Base-by-base conservation (phyloP, 2,113 vertebrate genomes). In the Laticauda colubrina region DNA sequence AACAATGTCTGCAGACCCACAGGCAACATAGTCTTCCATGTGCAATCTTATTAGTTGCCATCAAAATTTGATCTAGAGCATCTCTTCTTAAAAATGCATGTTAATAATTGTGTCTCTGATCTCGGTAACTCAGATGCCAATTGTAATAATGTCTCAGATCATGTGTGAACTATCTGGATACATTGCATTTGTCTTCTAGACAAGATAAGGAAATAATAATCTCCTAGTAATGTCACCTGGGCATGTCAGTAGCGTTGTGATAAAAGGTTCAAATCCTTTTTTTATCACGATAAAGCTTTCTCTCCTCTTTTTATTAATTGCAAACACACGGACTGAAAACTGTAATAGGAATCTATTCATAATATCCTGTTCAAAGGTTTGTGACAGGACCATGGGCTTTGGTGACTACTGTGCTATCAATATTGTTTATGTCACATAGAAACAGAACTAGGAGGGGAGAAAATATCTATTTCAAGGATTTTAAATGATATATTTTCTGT, bases 261-360 rank as follows among this genome's bases (percentile, higher is more conserved):
- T 89, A 85, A 94, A 95, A 93, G 90, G 93, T 93, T 95, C 55
- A 89, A 86, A 94, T 93, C 24, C 89, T 34, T 34, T 75, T 51
- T 69, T 34, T 34, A 69, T 45, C 90, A 75, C 94, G 90, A 81
- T 88, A 92, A 59, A 93, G 81, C 29, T 59, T 91, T 0, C 85
- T 59, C 81, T 0, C 0, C 54, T 0, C 24, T 57, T 89, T 88
- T 95, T 24, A 59, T 0, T 2, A 29, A n/a, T 53, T 91, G 34
- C 5, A 6, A 14, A 55, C 21, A 48, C n/a, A 23, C 18, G 11
- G 18, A 34, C 21, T 45, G 10, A 5, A 20, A n/a, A 48, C 48
- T 5, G 26, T 75, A 45, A 34, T 34, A 51, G 10, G 21, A 85
- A 85, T 91, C 24, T 56, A 55, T 93, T 9, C 1, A 0, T 48